Base-by-base conservation (phyloP, 2,113 vertebrate genomes). In the Ondatra zibethicus region DNA sequence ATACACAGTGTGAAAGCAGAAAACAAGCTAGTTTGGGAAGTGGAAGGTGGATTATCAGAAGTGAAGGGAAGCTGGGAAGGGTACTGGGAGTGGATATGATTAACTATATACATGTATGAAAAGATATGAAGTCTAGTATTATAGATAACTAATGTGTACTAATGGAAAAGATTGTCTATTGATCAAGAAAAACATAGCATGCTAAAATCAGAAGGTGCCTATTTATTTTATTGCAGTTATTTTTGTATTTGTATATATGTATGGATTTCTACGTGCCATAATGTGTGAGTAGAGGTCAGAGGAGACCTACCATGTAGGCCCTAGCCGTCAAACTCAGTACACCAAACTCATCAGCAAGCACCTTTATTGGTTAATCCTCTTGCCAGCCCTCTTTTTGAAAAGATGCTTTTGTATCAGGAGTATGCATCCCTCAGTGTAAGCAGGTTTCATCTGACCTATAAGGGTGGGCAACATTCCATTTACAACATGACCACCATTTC, bases 401-500 rank as follows among this genome's bases (percentile, higher is more conserved):
- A 58, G 31, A 68, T 66, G 45, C 5, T 77, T 91, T 52, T 82
- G n/a, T 47, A 33, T 93, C 21, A 91, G 31, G 31, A 82, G 1
- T 27, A 81, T 82, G 47, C 70, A 47, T 89, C 17, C 84, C 42
- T 80, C 39, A 81, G 27, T 2, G 19, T 96, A 81, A 93, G 65
- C 66, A 52, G 72, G 10, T 78, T 36, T 89, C 84, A 68, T 70
- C 82, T 78, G 75, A 90, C 42, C 55, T 19, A 19, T 19, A 29
- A 47, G 36, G 31, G 5, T 61, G 47, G 7, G 10, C 80, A 93
- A 77, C 25, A 72, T 86, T 91, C n/a, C 81, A 50, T 52, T 42
- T 63, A 42, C 72, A 88, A 47, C 10, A 86, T 95, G 96, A 92
- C 65, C 36, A 75, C 86, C 42, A 45, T 88, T 96, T 84, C 29